These are phyloP conservation scores for Euphonia xanthogaster DNA, from an alignment of 2,797 vertebrate species.

Conservation along the genomic window DNA sequence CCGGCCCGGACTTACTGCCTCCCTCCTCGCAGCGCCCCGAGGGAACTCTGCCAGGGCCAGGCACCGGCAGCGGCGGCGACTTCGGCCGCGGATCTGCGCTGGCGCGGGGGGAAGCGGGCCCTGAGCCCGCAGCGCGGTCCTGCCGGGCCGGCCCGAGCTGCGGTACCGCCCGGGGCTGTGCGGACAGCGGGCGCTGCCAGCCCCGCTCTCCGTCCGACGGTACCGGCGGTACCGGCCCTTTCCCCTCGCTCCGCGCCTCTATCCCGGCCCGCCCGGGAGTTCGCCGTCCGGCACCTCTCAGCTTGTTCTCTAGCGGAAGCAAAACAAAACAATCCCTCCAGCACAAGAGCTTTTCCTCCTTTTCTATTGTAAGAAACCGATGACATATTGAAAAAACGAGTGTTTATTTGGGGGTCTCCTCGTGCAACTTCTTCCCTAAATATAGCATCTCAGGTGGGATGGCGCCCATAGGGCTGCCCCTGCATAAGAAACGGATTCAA, in stretches of 20 bases:
- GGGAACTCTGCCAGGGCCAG: background rate
- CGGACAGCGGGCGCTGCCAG: background rate
- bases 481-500: background rate
- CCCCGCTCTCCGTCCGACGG: background rate
- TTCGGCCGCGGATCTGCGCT: background rate
- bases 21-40: background rate
- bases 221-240: too few relatives aligned
- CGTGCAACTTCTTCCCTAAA: background rate
- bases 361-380: background rate
- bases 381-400: background rate
- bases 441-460: background rate
- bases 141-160: background rate
- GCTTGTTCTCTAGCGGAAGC: background rate
- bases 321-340: background rate
- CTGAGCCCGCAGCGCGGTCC: background rate
- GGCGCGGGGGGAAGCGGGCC: background rate
- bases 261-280: too few relatives aligned
- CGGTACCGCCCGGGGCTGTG: background rate
- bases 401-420: background rate
- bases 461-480: background rate
- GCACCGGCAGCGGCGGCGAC: background rate
- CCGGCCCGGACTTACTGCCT: background rate
- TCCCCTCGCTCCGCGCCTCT: fast-evolving
- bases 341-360: background rate
- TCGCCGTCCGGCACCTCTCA: background rate